Conservation (phyloP, 1,140 invertebrate species). For the Cydia strobilella region DNA sequence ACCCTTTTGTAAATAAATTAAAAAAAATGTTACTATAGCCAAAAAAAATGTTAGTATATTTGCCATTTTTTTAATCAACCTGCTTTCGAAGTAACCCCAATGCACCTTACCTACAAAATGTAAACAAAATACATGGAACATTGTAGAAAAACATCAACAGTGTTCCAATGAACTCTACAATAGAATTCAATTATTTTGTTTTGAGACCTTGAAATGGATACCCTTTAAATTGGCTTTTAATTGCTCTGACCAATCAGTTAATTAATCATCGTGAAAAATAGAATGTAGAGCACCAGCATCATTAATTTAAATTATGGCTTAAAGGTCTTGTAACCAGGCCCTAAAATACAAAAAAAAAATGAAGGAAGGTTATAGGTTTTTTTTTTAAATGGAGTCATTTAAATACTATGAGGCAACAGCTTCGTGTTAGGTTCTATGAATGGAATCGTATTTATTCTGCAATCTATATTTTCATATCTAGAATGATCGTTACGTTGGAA, state of each 20-base stretch:
- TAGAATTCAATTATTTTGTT: constrained; percentile 12
- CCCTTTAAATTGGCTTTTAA: constrained; percentile 16
- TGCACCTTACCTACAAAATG: no score
- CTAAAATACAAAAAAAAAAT: no score
- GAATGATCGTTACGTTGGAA: neutral
- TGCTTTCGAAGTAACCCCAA: no score
- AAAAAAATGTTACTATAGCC: no score
- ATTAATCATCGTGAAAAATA: neutral
- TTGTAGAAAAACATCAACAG: neutral
- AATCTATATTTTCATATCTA: constrained; percentile 12
- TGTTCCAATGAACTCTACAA: neutral
- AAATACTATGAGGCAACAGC: neutral
- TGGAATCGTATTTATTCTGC: neutral
- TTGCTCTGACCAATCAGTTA: constrained; percentile 4
- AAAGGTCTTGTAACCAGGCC: no score
- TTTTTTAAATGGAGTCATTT: neutral
- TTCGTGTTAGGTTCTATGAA: neutral
- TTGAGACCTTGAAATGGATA: constrained; percentile 18
- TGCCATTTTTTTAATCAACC: no score
- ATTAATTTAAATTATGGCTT: neutral
- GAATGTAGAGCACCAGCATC: neutral
- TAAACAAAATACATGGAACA: no score
- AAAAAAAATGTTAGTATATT: no score
- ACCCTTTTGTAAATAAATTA: no score
- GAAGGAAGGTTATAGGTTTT: neutral